A percentile compares a stretch with the other conserved stretches of the same genome.
Conservation (phyloP, 2,113 vertebrate species). For the Ciconia boyciana region DNA sequence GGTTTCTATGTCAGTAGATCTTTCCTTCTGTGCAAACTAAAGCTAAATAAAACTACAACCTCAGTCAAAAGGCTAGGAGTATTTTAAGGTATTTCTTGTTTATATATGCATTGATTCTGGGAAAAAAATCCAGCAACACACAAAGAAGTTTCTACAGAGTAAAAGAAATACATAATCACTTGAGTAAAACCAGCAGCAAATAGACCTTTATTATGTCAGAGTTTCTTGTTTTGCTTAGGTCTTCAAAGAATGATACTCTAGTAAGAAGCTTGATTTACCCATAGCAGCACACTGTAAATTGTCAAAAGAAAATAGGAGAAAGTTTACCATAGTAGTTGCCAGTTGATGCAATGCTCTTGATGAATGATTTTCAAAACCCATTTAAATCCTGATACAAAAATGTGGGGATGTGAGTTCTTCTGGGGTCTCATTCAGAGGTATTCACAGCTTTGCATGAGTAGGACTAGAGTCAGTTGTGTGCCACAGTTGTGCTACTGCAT, state of each 20-base stretch:
- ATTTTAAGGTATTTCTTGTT: background rate
- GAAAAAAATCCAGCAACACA: background rate
- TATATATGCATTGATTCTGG: background rate
- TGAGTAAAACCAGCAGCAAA: background rate
- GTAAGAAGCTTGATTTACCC: background rate
- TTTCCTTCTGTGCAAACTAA: background rate
- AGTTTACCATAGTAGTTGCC: background rate
- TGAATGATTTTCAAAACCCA: background rate
- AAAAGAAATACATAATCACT: background rate
- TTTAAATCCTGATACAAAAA: background rate
- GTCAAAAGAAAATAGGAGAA: background rate
- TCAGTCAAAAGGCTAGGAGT: background rate
- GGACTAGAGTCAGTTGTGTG: background rate
- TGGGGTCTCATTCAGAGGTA: background rate
- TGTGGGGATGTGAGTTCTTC: background rate
- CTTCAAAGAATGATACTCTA: background rate
- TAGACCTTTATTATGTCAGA: background rate
- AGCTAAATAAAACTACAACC: background rate
- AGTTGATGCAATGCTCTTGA: background rate
- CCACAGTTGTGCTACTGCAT: no score
- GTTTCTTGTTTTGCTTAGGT: background rate
- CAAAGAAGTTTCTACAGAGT: background rate
- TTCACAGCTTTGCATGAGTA: background rate
- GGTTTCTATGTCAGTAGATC: background rate
- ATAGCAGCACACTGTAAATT: background rate